Evolutionary conservation across 2,113 vertebrate species (phyloP), one percentile per base, ranked within the genome.

Genomic region (Sisor rabdophorus): DNA sequence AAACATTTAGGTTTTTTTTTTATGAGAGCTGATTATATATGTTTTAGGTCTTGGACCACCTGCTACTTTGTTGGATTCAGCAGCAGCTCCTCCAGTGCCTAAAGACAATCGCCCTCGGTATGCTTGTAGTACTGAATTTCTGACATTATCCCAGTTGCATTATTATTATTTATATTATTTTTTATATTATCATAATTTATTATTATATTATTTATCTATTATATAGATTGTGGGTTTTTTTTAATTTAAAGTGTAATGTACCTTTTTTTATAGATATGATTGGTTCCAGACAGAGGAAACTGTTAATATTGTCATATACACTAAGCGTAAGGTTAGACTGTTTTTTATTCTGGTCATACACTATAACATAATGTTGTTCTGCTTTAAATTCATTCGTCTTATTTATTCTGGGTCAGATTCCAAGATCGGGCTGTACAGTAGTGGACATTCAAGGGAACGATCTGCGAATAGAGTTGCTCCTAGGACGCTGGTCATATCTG

Each of bases 271-370:
- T 84, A 99, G 97, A 89, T 98, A 92, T 58, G 96, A 99, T 77
- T 99, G 97, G 97, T 98, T 98, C 89, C 96, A 99, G 78, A 97
- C 95, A 22, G 94, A 96, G 17, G 88, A 54, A 64, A 87, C 84
- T 16, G 87, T 98, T 79, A 94, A 92, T 60, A 16, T 98, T 82
- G 90, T 95, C 13, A 81, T 98, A 85, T 98, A 98, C 75, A 90
- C 95, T 76, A 96, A 95, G 86, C 89, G 93, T 44, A 93, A 92
- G 91, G 92, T 93, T 85, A 79, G 78, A 19, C 32, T 72, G 52
- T 60, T 48, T 44, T 69, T 50, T n/a, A 22, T 48, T 22, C 19
- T 74, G 15, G 13, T 47, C 16, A 16, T 70, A 24, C 8, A 53
- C 24, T 30, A 44, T 15, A 56, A 48, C 9, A 71, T 44, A 44